Evolutionary conservation across 2,888 invertebrate genomes (phyloP), one percentile per base, ranked within the genome.

Genomic region (Acrocyrtus sp.): DNA sequence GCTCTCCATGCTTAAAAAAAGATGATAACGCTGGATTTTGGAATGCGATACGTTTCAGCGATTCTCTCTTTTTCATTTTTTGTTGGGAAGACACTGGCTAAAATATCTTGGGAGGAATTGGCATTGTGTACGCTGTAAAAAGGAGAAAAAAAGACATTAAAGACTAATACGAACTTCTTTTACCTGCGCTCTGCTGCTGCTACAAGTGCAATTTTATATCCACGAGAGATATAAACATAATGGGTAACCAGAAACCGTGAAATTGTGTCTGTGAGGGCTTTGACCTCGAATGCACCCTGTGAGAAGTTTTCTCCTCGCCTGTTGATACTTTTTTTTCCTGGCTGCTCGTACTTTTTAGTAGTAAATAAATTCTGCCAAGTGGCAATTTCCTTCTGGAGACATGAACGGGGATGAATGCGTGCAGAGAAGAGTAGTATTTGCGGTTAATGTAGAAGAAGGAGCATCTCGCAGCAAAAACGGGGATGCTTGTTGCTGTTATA

Each of bases 261-360:
- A 72, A 72, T 72, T 72, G 72, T 72, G 72, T 72, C 72, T 72
- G 63, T 57, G 63, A 72, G 72, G 72, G 63, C 72, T 72, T 65
- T 72, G 72, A 72, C 72, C 72, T 65, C 72, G 22, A 65, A 72
- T 72, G 65, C 72, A 72, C 72, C 72, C 63, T 63, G 72, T 72
- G 72, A 72, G 72, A 72, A 72, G 72, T 65, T 72, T 51, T 51
- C 51, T 27, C 24, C 51, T 63, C 51, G 39, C 60, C 57, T 68
- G 34, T 57, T 48, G 57, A 43, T 60, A 45, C 53, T 58, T 58
- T 45, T 51, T 60, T 63, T 45, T 19, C 34, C n/a, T n/a, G n/a
- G n/a, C n/a, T n/a, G n/a, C n/a, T n/a, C n/a, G n/a, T n/a, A n/a
- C n/a, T n/a, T n/a, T n/a, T n/a, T n/a, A n/a, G n/a, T 54, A 21